Conservation (phyloP, 1,140 invertebrate species). For the Plectrocnemia conspersa region DNA sequence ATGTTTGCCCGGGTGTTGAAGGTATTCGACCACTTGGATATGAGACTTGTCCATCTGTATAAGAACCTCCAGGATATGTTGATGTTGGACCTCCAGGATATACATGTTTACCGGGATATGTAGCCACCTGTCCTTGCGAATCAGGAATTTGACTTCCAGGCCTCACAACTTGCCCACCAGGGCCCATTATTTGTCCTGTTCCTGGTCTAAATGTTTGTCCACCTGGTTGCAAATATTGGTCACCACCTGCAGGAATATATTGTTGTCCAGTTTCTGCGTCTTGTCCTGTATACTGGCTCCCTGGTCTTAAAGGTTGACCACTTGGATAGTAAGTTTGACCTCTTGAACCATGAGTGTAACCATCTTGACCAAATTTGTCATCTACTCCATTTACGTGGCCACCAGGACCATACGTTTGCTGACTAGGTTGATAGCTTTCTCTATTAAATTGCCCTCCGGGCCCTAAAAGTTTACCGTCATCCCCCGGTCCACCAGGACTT, state of each 20-base stretch:
- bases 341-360: too few relatives aligned
- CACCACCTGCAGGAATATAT: background rate
- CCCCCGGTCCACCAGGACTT: too few relatives aligned
- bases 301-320: too few relatives aligned
- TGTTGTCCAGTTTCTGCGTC: constrained; percentile 4
- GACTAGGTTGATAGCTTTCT: too few relatives aligned
- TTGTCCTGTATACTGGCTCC: background rate
- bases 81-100: background rate
- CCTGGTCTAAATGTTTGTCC: background rate
- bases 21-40: background rate
- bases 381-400: too few relatives aligned
- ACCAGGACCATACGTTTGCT: too few relatives aligned
- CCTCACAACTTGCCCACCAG: background rate
- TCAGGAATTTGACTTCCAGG: background rate
- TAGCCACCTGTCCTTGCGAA: background rate
- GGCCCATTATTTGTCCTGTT: background rate
- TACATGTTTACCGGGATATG: background rate
- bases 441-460: too few relatives aligned
- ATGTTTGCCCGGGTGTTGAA: background rate
- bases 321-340: too few relatives aligned
- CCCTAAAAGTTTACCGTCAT: too few relatives aligned
- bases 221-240: background rate
- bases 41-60: constrained; percentile 5
- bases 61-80: background rate
- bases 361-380: too few relatives aligned